Conservation (phyloP, 1,140 invertebrate genomes). For the Gryon sp. region DNA sequence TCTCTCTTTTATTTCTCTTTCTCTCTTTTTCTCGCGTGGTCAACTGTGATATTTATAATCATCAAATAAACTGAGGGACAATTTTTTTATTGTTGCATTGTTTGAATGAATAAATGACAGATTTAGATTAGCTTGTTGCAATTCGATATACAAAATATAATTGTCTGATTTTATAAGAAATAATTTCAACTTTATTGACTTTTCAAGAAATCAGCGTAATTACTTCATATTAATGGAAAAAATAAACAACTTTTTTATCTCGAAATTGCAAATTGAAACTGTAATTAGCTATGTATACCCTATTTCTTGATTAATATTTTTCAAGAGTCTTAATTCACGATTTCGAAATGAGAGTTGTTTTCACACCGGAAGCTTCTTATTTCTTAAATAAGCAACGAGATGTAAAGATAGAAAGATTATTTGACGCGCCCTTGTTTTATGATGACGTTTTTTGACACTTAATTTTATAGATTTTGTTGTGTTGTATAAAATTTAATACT, state of each 20-base stretch:
- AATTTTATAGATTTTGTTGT: no score
- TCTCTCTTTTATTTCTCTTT: no score
- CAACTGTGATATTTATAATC: conserved; percentile 29
- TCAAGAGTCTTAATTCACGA: conserved; percentile 4
- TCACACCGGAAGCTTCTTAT: conserved; percentile 21
- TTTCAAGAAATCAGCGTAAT: no score
- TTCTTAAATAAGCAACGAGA: conserved; percentile 26
- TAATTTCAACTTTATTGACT: no score
- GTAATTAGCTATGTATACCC: neutral
- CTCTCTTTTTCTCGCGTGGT: conserved; percentile 22
- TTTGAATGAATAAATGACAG: neutral
- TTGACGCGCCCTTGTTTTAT: conserved; percentile 1
- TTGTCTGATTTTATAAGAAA: no score
- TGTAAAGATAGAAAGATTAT: conserved; percentile 16
- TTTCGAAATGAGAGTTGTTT: conserved; percentile 15
- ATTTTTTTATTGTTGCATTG: conserved; percentile 19
- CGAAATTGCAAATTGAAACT: conserved; percentile 1
- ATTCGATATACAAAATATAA: no score
- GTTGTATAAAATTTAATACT: neutral
- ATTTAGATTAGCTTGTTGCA: neutral
- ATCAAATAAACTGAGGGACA: conserved; percentile 18
- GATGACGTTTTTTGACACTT: no score
- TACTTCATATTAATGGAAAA: no score
- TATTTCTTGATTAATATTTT: conserved; percentile 16
- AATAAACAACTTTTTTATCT: no score